A percentile compares a stretch with the other conserved stretches of the same genome.
Conservation (phyloP, 2,888 invertebrate species). For the Drosophila austrosaltans region DNA sequence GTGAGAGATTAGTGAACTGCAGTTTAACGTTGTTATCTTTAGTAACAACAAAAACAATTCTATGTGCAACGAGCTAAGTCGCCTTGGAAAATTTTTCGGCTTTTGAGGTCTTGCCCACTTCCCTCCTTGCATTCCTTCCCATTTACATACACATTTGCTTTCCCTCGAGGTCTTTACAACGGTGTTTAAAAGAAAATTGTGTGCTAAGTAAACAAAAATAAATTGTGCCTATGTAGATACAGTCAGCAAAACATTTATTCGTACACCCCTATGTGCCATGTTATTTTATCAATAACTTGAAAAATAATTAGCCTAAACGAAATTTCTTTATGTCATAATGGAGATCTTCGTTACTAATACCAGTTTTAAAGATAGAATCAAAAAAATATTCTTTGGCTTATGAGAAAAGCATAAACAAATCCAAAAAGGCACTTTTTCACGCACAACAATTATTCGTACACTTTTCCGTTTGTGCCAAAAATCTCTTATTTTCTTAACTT, state of each 20-base stretch:
- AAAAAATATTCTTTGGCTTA: too few relatives aligned
- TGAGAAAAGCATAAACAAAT: too few relatives aligned
- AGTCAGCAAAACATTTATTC: constrained; percentile 22
- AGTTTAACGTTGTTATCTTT: constrained; percentile 48
- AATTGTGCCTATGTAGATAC: constrained; percentile 39
- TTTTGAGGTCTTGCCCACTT: background rate
- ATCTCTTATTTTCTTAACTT: too few relatives aligned
- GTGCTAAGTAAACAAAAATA: constrained; percentile 71
- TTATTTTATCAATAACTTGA: too few relatives aligned
- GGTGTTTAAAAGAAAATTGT: constrained; percentile 73
- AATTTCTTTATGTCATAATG: too few relatives aligned
- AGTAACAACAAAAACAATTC: constrained; percentile 16
- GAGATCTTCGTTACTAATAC: too few relatives aligned
- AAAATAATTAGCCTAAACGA: too few relatives aligned
- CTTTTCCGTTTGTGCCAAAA: too few relatives aligned
- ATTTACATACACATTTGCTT: background rate
- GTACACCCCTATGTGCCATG: background rate
- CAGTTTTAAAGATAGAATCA: too few relatives aligned
- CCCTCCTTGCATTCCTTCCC: background rate
- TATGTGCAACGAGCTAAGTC: constrained; percentile 54
- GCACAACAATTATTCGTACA: too few relatives aligned
- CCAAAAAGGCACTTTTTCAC: too few relatives aligned
- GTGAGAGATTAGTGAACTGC: constrained; percentile 63
- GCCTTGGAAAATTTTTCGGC: background rate
- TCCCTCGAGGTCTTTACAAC: constrained; percentile 24